Evolutionary conservation across 1,140 invertebrate genomes (phyloP).

Genomic region (Vanessa tameamea): DNA sequence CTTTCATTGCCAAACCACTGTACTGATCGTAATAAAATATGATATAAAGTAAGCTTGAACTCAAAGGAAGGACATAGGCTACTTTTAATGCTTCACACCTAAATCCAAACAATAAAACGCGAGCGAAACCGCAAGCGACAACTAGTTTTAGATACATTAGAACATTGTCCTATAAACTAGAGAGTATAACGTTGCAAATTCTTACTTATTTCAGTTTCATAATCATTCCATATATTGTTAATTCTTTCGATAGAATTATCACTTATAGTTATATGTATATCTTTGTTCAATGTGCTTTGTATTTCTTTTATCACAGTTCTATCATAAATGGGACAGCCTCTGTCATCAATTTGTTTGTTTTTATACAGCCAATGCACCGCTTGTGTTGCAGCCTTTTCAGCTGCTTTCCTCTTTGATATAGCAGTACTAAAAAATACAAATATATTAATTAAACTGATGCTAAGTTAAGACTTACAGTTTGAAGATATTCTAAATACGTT

Average conservation of each 20-base stretch:
- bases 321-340: conserved; percentile 61
- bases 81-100: no score
- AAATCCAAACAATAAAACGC: no score
- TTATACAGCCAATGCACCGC: conserved; percentile 64
- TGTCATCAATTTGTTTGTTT: conserved; percentile 57
- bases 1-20: no score
- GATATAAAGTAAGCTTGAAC: no score
- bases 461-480: no score
- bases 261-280: conserved; percentile 48
- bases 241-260: conserved; percentile 55
- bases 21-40: no score
- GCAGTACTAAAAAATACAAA: conserved; percentile 55
- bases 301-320: conserved; percentile 54
- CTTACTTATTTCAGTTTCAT: conserved; percentile 68
- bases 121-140: no score
- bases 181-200: conserved; percentile 7
- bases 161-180: no score
- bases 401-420: conserved; percentile 67
- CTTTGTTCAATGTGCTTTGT: conserved; percentile 47
- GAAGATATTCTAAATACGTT: no score
- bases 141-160: no score
- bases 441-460: no score
- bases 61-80: no score
- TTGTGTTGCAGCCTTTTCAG: conserved; percentile 63
- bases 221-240: conserved; percentile 61